These are phyloP conservation scores for Holocentrus rufus DNA, from an alignment of 2,797 vertebrate genomes.

Conservation along the genomic window DNA sequence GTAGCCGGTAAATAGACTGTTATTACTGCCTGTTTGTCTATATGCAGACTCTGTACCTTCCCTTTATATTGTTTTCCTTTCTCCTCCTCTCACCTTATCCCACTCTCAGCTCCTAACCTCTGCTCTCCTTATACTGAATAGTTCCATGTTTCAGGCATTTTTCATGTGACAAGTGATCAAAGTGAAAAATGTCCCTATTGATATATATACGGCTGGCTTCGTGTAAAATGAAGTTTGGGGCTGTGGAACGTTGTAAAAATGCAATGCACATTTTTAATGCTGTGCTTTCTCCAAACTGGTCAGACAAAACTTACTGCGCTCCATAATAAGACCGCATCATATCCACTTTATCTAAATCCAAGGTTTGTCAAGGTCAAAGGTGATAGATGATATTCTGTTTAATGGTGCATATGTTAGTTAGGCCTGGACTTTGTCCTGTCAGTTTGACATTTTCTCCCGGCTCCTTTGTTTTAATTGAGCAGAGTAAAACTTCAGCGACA, in stretches of 20 bases:
- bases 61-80: constrained; percentile 77
- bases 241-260: constrained; percentile 47
- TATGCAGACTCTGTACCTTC: constrained; percentile 80
- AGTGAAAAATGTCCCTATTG: constrained; percentile 29
- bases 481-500: not conserved
- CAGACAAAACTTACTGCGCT: not conserved
- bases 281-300: constrained; percentile 13
- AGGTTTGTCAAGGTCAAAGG: not conserved
- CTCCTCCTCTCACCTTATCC: constrained; percentile 74
- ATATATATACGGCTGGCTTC: constrained; percentile 24
- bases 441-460: not conserved
- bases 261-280: constrained; percentile 14
- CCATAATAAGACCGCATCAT: not conserved
- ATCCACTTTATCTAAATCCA: not conserved
- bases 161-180: constrained; percentile 26
- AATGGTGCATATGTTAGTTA: not conserved
- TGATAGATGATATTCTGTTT: not conserved
- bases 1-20: constrained; percentile 86
- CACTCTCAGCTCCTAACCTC: constrained; percentile 71
- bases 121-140: constrained; percentile 48
- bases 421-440: not conserved
- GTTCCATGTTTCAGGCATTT: constrained; percentile 34
- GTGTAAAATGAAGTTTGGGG: constrained; percentile 33
- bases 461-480: no score
- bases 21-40: constrained; percentile 84